Base-by-base conservation (phyloP, 1,140 invertebrate genomes). In the Bombus affinis region DNA sequence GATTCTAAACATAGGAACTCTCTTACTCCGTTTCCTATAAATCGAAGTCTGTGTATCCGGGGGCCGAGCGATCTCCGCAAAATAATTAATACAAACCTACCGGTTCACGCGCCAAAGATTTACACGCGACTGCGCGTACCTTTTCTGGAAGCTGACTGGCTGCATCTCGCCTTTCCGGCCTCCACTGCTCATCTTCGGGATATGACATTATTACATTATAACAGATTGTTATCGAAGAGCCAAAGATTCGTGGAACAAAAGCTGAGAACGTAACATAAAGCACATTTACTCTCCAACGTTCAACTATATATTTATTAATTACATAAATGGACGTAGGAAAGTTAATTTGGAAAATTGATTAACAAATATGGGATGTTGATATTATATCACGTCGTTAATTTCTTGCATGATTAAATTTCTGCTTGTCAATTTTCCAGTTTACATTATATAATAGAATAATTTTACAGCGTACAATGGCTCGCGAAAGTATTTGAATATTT, bases 191-290 rank as follows among this genome's bases (percentile, higher is more conserved):
- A 13, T 22, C 59, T 57, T 65, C 35, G 32, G 53, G 53, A n/a
- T 79, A 83, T 86, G 68, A 90, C 85, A 62, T 62, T 90, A 90
- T 90, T 86, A 77, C n/a, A 83, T 90, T 88, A 88, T 88, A 73
- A 32, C 85, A 86, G 15, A 85, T 90, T 72, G 53, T 90, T 81
- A 90, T 87, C 75, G 53, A 66, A 62, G 62, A 65, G 37, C 28
- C 44, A 59, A 22, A 57, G 39, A 70, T 90, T 90, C 82, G 70
- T 72, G 39, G 86, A 88, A 87, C 53, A 79, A 68, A 89, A 90
- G 57, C 32, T 70, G 78, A 90, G 78, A 35, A 84, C 47, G 78
- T 73, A 65, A 59, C 59, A 65, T 77, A 84, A 89, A 47, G 65
- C 65, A 68, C 78, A 84, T 86, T 70, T 39, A 59, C 22, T 57